Evolutionary conservation across 2,888 invertebrate species (phyloP), one percentile per base, ranked within the genome.

Genomic region (Ernsta delagoae): DNA sequence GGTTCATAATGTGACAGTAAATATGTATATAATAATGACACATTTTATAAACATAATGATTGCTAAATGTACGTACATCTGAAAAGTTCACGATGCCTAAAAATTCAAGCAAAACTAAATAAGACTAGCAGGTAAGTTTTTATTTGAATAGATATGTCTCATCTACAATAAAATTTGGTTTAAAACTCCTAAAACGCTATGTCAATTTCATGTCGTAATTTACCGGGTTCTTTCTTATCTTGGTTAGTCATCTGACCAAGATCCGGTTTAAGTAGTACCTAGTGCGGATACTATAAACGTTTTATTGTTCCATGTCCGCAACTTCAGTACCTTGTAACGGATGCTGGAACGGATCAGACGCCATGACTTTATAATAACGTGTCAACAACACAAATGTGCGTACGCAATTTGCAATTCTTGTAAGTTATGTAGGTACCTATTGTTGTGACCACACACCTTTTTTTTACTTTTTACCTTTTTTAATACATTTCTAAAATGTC

Each of bases 311-410:
- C 60, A 53, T 45, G 45, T 67, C 60, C 59, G 41, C 43, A 12
- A 34, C 5, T 57, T 45, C 16, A 61, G 45, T 60, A 43, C 16
- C 8, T 67, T 56, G 41, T 36, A 61, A 61, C 67, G 60, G 67
- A 67, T 56, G 45, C 67, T 56, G 67, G 60, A 60, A 45, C 67
- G 67, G 60, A 67, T 54, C 12, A 50, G 48, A 50, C 16, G 12
- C 12, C 48, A 11, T 54, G 9, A 59, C 54, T 31, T 54, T 45
- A 45, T 61, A 61, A 36, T 61, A 43, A 41, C 64, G 48, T 39
- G 41, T 66, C 53, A 41, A 50, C 8, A 39, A 59, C 50, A 65
- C 59, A 59, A 65, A 48, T 59, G 3, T 53, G 8, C 4, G 31
- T 9, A 24, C 11, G 31, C 53, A n/a, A 53, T 24, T 53, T 4